Evolutionary conservation across 64 coral and sea anemone species (phyloP), one percentile per base, ranked within the genome.

Genomic region (Cladopsammia gracilis): DNA sequence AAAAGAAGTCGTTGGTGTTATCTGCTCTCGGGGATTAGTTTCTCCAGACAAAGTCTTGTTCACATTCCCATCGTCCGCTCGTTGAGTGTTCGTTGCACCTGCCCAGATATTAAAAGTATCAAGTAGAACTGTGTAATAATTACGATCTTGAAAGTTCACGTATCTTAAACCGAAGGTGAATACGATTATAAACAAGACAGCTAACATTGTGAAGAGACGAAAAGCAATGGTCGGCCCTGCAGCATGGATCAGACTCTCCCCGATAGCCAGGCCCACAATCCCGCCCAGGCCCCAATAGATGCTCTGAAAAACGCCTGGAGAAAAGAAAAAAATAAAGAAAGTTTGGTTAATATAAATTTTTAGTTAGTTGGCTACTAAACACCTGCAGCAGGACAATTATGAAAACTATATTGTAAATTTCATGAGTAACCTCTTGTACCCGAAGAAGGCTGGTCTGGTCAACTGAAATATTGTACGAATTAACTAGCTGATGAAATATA

Each of bases 241-340:
- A n/a, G 88, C 19, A 20, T 68, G 19, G 19, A 89, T 81, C 18
- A 89, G 64, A 18, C 77, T 80, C 11, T 19, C 61, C 10, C 92
- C 92, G 49, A 94, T 64, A 56, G 89, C 10, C 19, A 94, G 16
- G 34, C 86, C 82, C 44, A 89, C 48, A 64, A 75, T 54, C 26
- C 82, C 82, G 49, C 92, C 92, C 4, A 88, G 20, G 45, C 92
- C 92, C 85, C 92, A 94, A 65, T 88, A 94, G 22, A 78, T 68
- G 79, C 92, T 94, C 48, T 94, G 92, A 82, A 94, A 81, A 18
- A 86, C 71, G 2, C 92, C 92, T 94, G 61, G 48, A 54, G 61
- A 52, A 76, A 74, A 76, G 48, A 77, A 11, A 44, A 52, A 64
- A 18, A 20, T 15, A 19, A 56, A 19, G 25, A 44, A 72, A 44